Conservation (phyloP, 2,888 invertebrate genomes). For the Pedicia rivosa region DNA sequence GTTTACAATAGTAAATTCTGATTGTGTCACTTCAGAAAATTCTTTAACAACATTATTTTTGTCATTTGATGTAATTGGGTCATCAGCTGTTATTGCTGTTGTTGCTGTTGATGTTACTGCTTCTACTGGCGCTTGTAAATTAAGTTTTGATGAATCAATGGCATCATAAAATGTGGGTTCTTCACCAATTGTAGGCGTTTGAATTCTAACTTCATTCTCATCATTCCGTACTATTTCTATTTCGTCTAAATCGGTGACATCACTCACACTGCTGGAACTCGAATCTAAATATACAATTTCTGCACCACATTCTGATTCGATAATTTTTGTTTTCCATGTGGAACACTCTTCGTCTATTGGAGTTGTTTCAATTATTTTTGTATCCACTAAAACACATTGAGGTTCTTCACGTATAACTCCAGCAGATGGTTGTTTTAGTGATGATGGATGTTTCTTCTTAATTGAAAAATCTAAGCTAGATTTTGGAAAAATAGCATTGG, state of each 20-base stretch:
- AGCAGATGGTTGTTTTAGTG: constrained; percentile 20
- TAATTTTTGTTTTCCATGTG: constrained; percentile 31
- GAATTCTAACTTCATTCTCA: constrained; percentile 18
- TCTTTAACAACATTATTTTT: constrained; percentile 34
- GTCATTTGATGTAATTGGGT: constrained; percentile 17
- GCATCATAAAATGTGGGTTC: no score
- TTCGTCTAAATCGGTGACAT: constrained; percentile 38
- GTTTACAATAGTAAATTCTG: no score
- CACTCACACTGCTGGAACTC: constrained; percentile 36
- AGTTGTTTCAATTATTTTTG: constrained; percentile 37
- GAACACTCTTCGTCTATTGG: constrained; percentile 39
- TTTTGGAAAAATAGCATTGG: constrained; percentile 29
- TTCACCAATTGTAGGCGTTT: constrained; percentile 17
- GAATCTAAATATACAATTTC: constrained; percentile 52
- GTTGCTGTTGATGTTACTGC: not conserved
- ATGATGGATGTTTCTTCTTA: constrained; percentile 16
- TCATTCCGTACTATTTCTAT: constrained; percentile 33
- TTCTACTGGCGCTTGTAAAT: no score
- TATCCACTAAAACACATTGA: constrained; percentile 39
- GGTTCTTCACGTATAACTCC: constrained; percentile 23
- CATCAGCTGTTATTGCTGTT: no score
- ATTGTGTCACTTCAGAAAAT: no score
- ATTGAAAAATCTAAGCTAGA: constrained; percentile 26
- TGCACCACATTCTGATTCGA: constrained; percentile 40
- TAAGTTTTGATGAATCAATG: no score